phyloP scores from a whole-genome alignment of 53 echinoderm and acorn worm species.

The Apostichopus leukothele region DNA sequence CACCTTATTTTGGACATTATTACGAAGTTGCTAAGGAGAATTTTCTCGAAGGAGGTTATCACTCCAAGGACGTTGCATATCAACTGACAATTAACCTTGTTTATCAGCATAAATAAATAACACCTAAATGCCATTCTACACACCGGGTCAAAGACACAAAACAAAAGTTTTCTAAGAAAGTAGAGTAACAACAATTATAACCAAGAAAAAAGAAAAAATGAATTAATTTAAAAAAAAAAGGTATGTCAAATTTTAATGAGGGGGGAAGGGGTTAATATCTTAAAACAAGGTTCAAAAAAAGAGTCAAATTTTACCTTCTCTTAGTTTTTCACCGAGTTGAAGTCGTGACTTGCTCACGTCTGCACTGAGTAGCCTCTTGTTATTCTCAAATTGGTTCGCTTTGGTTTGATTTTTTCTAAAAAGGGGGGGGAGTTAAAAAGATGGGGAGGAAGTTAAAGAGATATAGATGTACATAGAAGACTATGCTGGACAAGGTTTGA shows the following conservation, averaged over 20 bases:
- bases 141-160: no score
- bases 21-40: no score
- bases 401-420: constrained; percentile 65
- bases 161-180: no score
- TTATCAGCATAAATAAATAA: no score
- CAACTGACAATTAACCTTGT: no score
- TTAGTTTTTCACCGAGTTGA: constrained; percentile 73
- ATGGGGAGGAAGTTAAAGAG: not conserved
- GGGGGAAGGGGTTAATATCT: not conserved
- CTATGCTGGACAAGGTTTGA: not conserved
- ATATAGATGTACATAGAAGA: not conserved
- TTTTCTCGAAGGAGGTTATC: no score
- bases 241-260: not conserved
- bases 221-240: not conserved
- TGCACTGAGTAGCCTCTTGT: constrained; percentile 77
- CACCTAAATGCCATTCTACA: no score
- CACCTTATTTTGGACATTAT: no score
- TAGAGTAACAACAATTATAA: no score
- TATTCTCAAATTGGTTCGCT: constrained; percentile 76
- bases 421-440: no score
- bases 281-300: not conserved
- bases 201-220: not conserved
- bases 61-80: no score
- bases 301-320: constrained; percentile 68
- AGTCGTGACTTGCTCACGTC: constrained; percentile 62